Percentiles rank a stretch among this genome's conserved stretches.
These are phyloP conservation scores for Colossoma macropomum DNA, from an alignment of 2,113 vertebrate genomes.

Conservation along the genomic window DNA sequence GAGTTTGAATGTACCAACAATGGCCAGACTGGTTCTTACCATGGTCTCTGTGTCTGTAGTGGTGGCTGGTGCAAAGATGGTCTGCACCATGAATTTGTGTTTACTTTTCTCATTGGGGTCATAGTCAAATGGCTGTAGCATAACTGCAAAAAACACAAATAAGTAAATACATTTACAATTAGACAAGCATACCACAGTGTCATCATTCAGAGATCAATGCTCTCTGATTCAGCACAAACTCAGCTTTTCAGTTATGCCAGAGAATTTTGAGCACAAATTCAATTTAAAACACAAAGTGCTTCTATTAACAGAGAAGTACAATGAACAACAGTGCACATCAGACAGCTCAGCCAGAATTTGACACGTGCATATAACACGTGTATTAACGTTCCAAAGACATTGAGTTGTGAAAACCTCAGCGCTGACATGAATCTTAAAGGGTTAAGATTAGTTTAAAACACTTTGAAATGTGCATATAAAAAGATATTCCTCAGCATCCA, in stretches of 20 bases:
- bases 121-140: constrained; percentile 98
- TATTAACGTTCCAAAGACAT: background rate
- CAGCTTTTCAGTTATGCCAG: too few relatives aligned
- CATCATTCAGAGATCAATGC: too few relatives aligned
- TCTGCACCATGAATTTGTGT: constrained; percentile 99
- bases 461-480: background rate
- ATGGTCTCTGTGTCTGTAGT: constrained; percentile 93
- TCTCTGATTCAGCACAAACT: too few relatives aligned
- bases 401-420: too few relatives aligned
- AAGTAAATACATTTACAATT: background rate
- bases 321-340: background rate
- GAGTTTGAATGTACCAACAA: background rate
- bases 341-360: background rate
- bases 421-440: too few relatives aligned
- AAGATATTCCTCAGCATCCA: background rate
- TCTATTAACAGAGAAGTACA: too few relatives aligned
- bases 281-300: too few relatives aligned
- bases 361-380: background rate
- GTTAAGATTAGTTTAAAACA: too few relatives aligned
- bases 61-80: constrained; percentile 91
- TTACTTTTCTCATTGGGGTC: constrained; percentile 99
- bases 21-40: constrained; percentile 79
- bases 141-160: constrained; percentile 79
- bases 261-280: too few relatives aligned
- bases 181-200: too few relatives aligned